phyloP scores from a whole-genome alignment of 2,888 invertebrate genomes.

The Lypha dubia region DNA sequence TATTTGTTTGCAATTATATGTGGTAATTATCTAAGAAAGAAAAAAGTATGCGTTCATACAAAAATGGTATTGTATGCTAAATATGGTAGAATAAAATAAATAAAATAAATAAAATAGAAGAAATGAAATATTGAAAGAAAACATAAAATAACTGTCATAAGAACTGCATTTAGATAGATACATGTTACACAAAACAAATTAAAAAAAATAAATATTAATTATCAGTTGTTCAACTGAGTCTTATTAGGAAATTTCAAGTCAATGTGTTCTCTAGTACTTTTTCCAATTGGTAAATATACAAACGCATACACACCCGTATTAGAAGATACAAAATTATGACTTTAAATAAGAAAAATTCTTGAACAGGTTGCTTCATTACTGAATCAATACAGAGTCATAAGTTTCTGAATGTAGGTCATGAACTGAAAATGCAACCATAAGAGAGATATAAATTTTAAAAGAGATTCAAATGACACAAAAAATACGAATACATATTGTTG shows the following conservation, averaged over 20 bases:
- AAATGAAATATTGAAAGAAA: constrained; percentile 23
- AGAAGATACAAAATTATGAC: constrained; percentile 6
- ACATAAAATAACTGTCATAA: constrained; percentile 40
- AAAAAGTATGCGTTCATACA: background rate
- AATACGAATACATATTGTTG: constrained; percentile 4
- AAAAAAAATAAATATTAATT: constrained; percentile 60
- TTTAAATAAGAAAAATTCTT: constrained; percentile 11
- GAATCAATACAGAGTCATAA: background rate
- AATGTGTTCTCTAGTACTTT: background rate
- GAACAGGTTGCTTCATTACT: background rate
- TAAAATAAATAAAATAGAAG: constrained; percentile 16
- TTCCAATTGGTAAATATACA: background rate
- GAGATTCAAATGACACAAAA: background rate
- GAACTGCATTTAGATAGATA: constrained; percentile 13
- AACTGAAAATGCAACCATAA: background rate
- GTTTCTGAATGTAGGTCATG: constrained; percentile 9
- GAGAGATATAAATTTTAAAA: background rate
- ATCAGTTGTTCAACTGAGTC: constrained; percentile 33
- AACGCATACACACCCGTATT: background rate
- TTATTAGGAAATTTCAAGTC: constrained; percentile 44
- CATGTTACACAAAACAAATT: constrained; percentile 12
- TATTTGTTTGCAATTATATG: constrained; percentile 48
- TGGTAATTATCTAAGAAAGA: constrained; percentile 41
- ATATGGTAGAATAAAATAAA: constrained; percentile 40
- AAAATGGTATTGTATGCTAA: constrained; percentile 52